Evolutionary conservation across 2,888 invertebrate species (phyloP), one percentile per base, ranked within the genome.

Genomic region (Caenorhabditis wallacei): DNA sequence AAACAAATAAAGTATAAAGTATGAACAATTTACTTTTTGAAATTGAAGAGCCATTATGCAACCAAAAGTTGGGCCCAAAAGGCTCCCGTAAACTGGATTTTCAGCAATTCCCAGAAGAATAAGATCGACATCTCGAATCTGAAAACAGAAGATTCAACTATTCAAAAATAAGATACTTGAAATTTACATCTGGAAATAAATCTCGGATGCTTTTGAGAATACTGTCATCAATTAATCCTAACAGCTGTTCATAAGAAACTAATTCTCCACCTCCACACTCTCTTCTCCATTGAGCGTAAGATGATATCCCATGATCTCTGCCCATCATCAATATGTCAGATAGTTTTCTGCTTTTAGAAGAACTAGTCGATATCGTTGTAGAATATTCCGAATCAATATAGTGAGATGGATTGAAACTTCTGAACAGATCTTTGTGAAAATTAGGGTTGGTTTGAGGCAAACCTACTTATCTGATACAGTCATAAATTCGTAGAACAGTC

Each of bases 31-130:
- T 24, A 69, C 59, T 35, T 87, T 89, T 59, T 90, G 88, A 68
- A 91, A 91, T 59, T 91, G 91, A 40, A 84, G 78, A 13, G 88
- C 88, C n/a, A 90, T 46, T 7, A 91, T 85, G 56, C 91, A 92
- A n/a, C 88, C 87, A 54, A 91, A 87, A 0, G 91, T 91, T 51
- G 90, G 89, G 0, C 91, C 91, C 11, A 91, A 79, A 24, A 90
- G 57, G 10, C 89, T 88, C 16, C 91, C 91, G 35, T 86, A 86
- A 0, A 86, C 79, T n/a, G 91, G 90, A 46, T 84, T 85, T 72
- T 91, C 91, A 4, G 91, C 89, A 46, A 91, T 63, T 2, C 91
- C 91, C 1, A 89, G 83, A 11, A 83, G 18, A 11, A 70, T 57
- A 40, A 83, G 22, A 18, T 85, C 85, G 20, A 85, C 83, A 46